A percentile compares a stretch with the other conserved stretches of the same genome.
phyloP scores from a whole-genome alignment of 2,113 vertebrate genomes.

The Isurus oxyrinchus region DNA sequence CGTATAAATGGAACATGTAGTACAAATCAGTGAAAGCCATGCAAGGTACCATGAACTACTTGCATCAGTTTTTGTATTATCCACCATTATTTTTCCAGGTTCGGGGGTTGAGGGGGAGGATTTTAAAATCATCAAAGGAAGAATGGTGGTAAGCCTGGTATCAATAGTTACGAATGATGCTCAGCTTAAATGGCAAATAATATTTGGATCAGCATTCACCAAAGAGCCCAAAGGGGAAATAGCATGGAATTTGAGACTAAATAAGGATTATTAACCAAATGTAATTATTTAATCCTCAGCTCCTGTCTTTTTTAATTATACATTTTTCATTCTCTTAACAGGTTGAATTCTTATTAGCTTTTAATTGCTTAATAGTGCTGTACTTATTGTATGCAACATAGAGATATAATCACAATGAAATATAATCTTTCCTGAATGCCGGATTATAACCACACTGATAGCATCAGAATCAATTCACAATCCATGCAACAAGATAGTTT shows the following conservation, averaged over 20 bases:
- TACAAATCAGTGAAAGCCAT: background rate
- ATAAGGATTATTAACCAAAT: constrained; percentile 28
- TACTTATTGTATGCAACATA: background rate
- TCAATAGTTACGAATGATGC: background rate
- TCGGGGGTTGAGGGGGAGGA: background rate
- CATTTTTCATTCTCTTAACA: constrained; percentile 28
- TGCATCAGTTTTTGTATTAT: background rate
- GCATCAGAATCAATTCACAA: background rate
- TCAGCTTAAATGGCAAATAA: background rate
- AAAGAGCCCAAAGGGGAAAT: background rate
- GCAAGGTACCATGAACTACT: background rate
- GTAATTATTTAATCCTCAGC: background rate
- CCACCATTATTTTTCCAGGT: background rate
- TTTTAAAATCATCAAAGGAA: background rate
- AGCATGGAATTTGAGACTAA: background rate
- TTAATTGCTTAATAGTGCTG: constrained; percentile 6
- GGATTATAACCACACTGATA: background rate
- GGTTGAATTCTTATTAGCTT: constrained; percentile 24
- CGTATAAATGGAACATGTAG: background rate
- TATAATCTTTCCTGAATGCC: background rate
- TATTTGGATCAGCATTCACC: background rate
- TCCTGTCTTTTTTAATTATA: background rate
- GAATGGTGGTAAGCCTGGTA: background rate
- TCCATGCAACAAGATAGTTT: background rate
- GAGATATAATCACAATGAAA: background rate